Evolutionary conservation across 2,888 invertebrate species (phyloP), one percentile per base, ranked within the genome.

Genomic region (Agonopterix alstromeriana): DNA sequence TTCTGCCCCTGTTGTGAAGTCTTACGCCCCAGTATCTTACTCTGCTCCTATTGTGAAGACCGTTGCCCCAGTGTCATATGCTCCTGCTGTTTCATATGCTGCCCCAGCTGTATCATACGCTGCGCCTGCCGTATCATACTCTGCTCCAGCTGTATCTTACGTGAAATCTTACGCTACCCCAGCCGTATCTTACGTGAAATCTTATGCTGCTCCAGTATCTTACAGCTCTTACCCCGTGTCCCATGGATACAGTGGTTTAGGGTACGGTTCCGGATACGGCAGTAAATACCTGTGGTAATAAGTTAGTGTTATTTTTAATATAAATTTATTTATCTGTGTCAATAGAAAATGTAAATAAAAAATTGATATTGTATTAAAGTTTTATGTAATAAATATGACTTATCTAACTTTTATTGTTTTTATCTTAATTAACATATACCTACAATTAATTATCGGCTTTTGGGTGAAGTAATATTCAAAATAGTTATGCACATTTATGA

Each of bases 71-170:
- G 17, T 17, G 3, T 17, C 17, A 17, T 17, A 17, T 3, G 27
- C 27, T 27, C 53, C 65, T 8, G 61, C 67, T 40, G 38, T 58
- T 0, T 52, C 61, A 14, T 65, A 70, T 36, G 49, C 60, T 41
- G 48, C 48, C 49, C 41, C 47, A 10, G 36, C 45, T 10, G 49
- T 48, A 12, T 46, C 48, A 4, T 49, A 52, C 42, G 64, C 67
- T 4, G 74, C 79, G 47, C 60, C 64, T 11, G 73, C 70, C 41
- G 89, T 91, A 46, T 56, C 67, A 1, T 82, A 88, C 12, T 41
- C 42, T 70, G 67, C 51, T 72, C 74, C 51, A 69, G 43, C 42
- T 9, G 46, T 27, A 5, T 27, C 27, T 27, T 27, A 27, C 27
- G 27, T 53, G 50, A 53, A 42, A 50, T 52, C 49, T n/a, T 38